Evolutionary conservation across 92 coral and sea anemone species (phyloP).

Genomic region (Pocillopora meandrina): DNA sequence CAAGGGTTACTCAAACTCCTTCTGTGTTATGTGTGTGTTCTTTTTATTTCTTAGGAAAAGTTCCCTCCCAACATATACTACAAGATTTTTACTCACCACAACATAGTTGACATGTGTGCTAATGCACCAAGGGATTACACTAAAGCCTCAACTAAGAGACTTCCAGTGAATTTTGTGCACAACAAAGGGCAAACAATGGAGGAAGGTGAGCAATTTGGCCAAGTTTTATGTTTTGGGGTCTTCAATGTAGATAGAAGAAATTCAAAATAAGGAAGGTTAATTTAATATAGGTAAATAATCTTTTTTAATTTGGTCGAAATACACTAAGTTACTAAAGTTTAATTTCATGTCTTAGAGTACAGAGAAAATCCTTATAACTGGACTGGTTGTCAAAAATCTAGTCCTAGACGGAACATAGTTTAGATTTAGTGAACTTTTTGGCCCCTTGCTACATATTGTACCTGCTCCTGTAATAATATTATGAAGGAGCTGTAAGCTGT

Average conservation of each 20-base stretch:
- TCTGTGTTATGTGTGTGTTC: background rate
- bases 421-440: too few species aligned
- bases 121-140: constrained; percentile 98
- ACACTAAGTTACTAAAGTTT: too few species aligned
- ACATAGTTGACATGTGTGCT: constrained; percentile 91
- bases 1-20: too few species aligned
- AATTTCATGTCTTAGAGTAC: too few species aligned
- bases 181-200: constrained; percentile 56
- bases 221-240: background rate
- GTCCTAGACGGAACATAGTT: too few species aligned
- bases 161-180: constrained; percentile 70
- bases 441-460: too few species aligned
- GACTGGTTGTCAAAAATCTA: too few species aligned
- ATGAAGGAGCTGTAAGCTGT: too few species aligned
- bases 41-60: constrained; percentile 53
- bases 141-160: constrained; percentile 57
- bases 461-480: too few species aligned
- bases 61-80: constrained; percentile 98
- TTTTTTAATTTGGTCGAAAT: too few species aligned
- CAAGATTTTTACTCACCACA: constrained; percentile 97
- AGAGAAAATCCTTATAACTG: too few species aligned
- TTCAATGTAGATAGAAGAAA: background rate
- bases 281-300: too few species aligned
- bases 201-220: constrained; percentile 9
- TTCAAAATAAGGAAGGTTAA: background rate